Evolutionary conservation across 2,797 vertebrate species (phyloP), one percentile per base, ranked within the genome.

Genomic region (Zenarchopterus dispar): DNA sequence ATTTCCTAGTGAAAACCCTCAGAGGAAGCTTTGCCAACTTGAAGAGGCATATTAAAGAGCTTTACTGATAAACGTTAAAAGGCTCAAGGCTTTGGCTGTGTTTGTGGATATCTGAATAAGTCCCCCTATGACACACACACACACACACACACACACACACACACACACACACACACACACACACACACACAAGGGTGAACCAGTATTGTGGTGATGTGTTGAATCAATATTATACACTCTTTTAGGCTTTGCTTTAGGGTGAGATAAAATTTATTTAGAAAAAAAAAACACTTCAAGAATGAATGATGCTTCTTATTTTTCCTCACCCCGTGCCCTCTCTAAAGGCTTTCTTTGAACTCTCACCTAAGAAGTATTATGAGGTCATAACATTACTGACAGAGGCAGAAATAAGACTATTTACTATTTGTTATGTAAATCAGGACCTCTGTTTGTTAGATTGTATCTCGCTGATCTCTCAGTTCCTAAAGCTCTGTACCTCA

Each of bases 1-100:
- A 92, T 93, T 92, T 91, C 72, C 71, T 82, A 67, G 57, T 67
- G 72, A 90, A 90, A 86, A 78, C 85, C 87, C 82, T 84, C 69
- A 70, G 84, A 87, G 78, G 76, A 89, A 77, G 84, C 84, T 84
- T 79, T 69, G 71, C 56, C 2, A 67, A 81, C 84, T 82, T 92
- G 85, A 91, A 91, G 88, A 86, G 80, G 83, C 82, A 84, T 86
- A 90, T 91, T 91, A 91, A 92, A 91, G 83, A 90, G 87, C 88
- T 90, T 90, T 86, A 72, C 86, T 84, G 91, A 92, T 92, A 91
- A 91, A 88, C 49, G 77, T 83, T 88, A 87, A 91, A 91, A 82
- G 76, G 89, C 89, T 89, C 75, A 78, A 75, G 78, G 90, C 84
- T 84, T 78, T 28, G 6, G 72, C 78, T 73, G 53, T 78, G 77